phyloP scores from a whole-genome alignment of 2,888 invertebrate species.

The Lysandra bellargus region DNA sequence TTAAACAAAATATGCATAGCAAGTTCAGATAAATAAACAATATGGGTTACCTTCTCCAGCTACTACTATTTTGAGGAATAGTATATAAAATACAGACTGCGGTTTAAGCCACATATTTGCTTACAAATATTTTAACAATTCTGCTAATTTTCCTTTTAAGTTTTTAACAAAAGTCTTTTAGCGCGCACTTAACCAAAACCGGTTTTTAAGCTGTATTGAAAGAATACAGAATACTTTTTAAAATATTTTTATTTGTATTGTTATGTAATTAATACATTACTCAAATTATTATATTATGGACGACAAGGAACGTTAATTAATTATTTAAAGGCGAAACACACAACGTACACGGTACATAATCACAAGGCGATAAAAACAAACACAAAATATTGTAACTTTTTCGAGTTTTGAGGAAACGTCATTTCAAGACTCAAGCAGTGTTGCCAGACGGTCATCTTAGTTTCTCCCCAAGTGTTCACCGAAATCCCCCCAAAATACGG shows the following conservation, averaged over 20 bases:
- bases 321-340: not conserved
- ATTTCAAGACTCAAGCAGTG: too few relatives aligned
- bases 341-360: not conserved
- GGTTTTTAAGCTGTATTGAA: not conserved
- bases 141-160: not conserved
- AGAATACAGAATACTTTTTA: not conserved
- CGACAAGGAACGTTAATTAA: not conserved
- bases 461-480: too few relatives aligned
- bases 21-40: not conserved
- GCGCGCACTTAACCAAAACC: slow-evolving; percentile 16
- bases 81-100: not conserved
- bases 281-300: not conserved
- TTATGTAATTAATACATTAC: not conserved
- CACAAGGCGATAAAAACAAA: not conserved
- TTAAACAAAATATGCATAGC: not conserved
- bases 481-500: too few relatives aligned
- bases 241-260: not conserved
- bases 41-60: slow-evolving; percentile 10
- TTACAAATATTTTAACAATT: not conserved
- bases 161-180: not conserved
- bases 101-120: slow-evolving; percentile 21
- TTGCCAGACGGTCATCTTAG: too few relatives aligned
- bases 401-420: too few relatives aligned
- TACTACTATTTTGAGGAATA: not conserved
- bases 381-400: not conserved